Evolutionary conservation across 1,140 invertebrate genomes (phyloP).

Genomic region (Leptinotarsa undecemlineata): DNA sequence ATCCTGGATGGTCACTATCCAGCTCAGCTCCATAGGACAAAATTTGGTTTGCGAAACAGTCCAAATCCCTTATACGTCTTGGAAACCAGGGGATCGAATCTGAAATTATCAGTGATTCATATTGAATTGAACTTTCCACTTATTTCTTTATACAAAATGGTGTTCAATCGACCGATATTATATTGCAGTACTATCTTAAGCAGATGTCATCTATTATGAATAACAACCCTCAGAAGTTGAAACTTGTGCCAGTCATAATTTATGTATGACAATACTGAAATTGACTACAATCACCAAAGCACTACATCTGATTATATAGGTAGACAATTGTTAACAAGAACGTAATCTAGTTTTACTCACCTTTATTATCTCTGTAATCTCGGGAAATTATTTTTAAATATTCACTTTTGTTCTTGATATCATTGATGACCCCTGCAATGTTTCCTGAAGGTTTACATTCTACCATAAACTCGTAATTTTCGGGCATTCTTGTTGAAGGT

Average conservation of each 20-base stretch:
- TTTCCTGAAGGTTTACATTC: slow-evolving; percentile 82
- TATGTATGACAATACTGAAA: no score
- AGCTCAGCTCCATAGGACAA: slow-evolving; percentile 94
- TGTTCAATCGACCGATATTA: no score
- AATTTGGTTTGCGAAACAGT: slow-evolving; percentile 97
- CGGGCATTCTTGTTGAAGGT: slow-evolving; percentile 74
- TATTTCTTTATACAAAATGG: not conserved
- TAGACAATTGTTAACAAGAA: no score
- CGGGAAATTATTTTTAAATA: slow-evolving; percentile 88
- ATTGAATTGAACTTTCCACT: no score
- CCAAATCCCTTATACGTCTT: slow-evolving; percentile 88
- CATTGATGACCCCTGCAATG: slow-evolving; percentile 70
- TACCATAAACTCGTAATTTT: slow-evolving; percentile 94
- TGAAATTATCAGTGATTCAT: slow-evolving; percentile 40
- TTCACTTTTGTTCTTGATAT: slow-evolving; percentile 68
- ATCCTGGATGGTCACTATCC: slow-evolving; percentile 96
- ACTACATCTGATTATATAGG: no score
- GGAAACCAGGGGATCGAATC: slow-evolving; percentile 97
- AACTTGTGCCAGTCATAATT: no score
- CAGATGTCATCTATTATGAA: no score
- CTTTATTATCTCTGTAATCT: slow-evolving; percentile 78
- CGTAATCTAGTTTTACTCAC: slow-evolving; percentile 52
- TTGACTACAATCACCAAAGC: no score
- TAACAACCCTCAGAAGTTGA: no score
- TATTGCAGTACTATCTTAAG: no score